Conservation (phyloP, 30 jellyfish, hydroid and myxozoan species). For the Cassiopea xamachana region DNA sequence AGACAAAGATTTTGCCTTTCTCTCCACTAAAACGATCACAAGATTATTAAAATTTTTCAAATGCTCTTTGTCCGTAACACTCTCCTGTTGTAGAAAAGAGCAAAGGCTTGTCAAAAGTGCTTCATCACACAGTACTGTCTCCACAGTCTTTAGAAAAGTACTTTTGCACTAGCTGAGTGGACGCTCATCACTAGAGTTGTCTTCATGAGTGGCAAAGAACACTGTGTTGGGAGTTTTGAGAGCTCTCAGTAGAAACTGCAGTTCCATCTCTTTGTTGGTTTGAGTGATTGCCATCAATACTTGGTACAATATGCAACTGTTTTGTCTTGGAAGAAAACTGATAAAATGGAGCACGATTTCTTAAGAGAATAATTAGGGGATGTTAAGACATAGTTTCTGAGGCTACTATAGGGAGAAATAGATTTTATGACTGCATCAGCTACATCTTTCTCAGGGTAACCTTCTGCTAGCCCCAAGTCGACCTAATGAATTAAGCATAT, state of each 20-base stretch:
- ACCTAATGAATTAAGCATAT: background rate
- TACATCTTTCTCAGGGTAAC: background rate
- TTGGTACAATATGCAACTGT: background rate
- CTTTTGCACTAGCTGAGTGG: too few species aligned
- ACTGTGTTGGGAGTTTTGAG: too few species aligned
- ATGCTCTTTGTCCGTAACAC: slow-evolving; percentile 59
- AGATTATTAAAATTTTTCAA: slow-evolving; percentile 34
- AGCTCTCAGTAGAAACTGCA: too few species aligned
- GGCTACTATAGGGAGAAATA: background rate
- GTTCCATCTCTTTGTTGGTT: too few species aligned
- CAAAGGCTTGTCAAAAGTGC: slow-evolving; percentile 30
- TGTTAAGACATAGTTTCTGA: background rate
- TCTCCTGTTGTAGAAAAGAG: slow-evolving; percentile 10
- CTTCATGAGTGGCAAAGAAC: too few species aligned
- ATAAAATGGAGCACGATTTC: background rate
- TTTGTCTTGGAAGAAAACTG: background rate
- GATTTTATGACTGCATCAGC: background rate
- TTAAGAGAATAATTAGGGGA: background rate
- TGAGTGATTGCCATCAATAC: background rate
- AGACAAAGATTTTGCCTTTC: slow-evolving; percentile 47
- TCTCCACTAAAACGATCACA: slow-evolving; percentile 53
- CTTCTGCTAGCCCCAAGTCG: background rate
- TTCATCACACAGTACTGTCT: slow-evolving; percentile 31
- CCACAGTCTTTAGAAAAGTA: slow-evolving; percentile 3
- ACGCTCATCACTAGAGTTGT: too few species aligned